phyloP scores from a whole-genome alignment of 2,888 invertebrate species.

The Dasypogon diadema region DNA sequence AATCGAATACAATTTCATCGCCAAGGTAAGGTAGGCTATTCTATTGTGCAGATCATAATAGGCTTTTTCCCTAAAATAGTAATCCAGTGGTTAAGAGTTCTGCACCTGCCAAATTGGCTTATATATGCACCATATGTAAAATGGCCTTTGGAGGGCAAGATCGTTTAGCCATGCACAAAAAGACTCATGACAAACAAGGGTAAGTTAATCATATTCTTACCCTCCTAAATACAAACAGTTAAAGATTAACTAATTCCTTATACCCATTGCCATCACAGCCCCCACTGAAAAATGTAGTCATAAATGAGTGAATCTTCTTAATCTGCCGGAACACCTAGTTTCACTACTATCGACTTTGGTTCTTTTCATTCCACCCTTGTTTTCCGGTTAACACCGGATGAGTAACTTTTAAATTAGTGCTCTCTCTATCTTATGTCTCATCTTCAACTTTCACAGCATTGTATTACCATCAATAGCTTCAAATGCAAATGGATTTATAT shows the following conservation, averaged over 20 bases:
- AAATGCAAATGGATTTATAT: too few species aligned
- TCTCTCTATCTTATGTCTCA: too few species aligned
- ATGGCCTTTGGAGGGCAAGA: neutral
- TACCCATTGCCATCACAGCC: too few species aligned
- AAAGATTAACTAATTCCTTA: too few species aligned
- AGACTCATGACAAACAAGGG: conserved; percentile 1
- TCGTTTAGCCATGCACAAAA: neutral
- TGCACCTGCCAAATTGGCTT: neutral
- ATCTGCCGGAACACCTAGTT: neutral
- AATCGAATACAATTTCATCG: neutral
- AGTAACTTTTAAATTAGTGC: too few species aligned
- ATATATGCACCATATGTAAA: conserved; percentile 18
- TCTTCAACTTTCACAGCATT: too few species aligned
- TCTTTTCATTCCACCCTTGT: too few species aligned
- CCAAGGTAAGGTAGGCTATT: neutral
- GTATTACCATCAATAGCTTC: too few species aligned
- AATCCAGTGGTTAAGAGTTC: neutral
- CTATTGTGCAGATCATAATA: neutral
- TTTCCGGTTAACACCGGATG: too few species aligned
- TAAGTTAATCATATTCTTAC: neutral
- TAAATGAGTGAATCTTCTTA: too few species aligned
- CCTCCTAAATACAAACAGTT: too few species aligned
- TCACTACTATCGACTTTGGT: neutral
- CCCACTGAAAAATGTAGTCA: too few species aligned
- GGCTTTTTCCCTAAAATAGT: neutral